These are phyloP conservation scores for Indicator maculatus DNA, from an alignment of 2,113 vertebrate genomes.

Conservation along the genomic window DNA sequence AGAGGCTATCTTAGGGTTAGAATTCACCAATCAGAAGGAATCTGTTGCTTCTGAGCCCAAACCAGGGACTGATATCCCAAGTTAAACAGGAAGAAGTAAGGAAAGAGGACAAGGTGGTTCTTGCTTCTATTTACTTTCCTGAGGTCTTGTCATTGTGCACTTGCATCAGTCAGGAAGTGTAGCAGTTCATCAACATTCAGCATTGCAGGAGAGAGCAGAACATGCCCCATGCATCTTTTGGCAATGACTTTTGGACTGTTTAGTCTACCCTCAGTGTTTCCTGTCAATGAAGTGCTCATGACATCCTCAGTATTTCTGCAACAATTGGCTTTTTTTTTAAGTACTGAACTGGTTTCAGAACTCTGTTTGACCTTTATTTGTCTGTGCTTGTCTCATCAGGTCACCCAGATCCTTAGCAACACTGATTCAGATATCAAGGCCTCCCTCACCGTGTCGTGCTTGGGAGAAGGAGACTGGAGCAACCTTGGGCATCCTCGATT, in stretches of 20 bases:
- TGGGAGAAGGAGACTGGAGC: conserved; percentile 92
- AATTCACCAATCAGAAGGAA: not conserved
- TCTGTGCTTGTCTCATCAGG: conserved; percentile 75
- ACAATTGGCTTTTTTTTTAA: not conserved
- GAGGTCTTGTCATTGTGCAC: not conserved
- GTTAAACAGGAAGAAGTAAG: not conserved
- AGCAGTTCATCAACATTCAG: not conserved
- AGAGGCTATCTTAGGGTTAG: not conserved
- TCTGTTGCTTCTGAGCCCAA: not conserved
- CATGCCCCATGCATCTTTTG: not conserved
- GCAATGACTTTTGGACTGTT: not conserved
- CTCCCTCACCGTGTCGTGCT: conserved; percentile 89
- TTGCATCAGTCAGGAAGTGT: not conserved
- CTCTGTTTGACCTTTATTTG: not conserved
- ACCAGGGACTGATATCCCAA: not conserved
- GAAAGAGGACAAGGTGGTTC: not conserved
- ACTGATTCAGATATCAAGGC: conserved; percentile 77
- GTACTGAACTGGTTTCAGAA: not conserved
- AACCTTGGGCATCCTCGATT: conserved; percentile 84
- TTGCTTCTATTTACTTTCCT: not conserved
- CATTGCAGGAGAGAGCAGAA: not conserved
- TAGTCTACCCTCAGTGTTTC: not conserved
- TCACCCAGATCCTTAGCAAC: conserved; percentile 84
- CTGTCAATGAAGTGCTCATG: not conserved
- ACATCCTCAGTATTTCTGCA: not conserved